Conservation (phyloP, 2,888 invertebrate species). For the Adelognathus sp. region DNA sequence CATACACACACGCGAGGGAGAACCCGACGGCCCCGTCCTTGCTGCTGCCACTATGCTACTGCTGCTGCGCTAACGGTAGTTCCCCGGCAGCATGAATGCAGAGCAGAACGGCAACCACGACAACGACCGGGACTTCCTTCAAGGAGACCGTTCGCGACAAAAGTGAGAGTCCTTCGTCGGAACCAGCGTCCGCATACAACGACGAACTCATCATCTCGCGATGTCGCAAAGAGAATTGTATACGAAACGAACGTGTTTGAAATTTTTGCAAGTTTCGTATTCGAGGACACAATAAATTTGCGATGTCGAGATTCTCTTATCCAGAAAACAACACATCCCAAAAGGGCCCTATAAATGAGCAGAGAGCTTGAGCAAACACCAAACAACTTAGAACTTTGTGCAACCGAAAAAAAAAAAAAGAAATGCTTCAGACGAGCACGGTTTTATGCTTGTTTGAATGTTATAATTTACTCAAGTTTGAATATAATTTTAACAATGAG, state of each 20-base stretch:
- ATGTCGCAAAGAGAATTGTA: neutral
- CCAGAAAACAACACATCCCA: neutral
- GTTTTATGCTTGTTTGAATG: no score
- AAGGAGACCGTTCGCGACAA: constrained; percentile 73
- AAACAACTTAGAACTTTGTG: no score
- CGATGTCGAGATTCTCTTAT: no score
- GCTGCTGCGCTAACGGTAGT: constrained; percentile 73
- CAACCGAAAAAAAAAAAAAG: no score
- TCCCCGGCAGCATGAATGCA: constrained; percentile 67
- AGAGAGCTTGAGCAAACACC: no score
- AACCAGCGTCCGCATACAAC: neutral
- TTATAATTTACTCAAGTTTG: no score
- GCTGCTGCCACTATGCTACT: constrained; percentile 47
- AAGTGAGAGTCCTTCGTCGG: constrained; percentile 76
- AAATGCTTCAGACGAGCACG: no score
- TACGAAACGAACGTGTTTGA: neutral
- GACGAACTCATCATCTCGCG: neutral
- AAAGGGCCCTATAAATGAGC: no score
- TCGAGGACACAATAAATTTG: no score
- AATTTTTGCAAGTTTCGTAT: neutral
- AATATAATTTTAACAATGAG: no score
- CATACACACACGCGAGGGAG: constrained; percentile 60
- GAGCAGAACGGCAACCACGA: constrained; percentile 68
- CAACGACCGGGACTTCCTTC: constrained; percentile 72
- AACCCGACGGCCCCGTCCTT: constrained; percentile 74